phyloP scores from a whole-genome alignment of 2,113 vertebrate genomes.

The Aviceda subcristata region DNA sequence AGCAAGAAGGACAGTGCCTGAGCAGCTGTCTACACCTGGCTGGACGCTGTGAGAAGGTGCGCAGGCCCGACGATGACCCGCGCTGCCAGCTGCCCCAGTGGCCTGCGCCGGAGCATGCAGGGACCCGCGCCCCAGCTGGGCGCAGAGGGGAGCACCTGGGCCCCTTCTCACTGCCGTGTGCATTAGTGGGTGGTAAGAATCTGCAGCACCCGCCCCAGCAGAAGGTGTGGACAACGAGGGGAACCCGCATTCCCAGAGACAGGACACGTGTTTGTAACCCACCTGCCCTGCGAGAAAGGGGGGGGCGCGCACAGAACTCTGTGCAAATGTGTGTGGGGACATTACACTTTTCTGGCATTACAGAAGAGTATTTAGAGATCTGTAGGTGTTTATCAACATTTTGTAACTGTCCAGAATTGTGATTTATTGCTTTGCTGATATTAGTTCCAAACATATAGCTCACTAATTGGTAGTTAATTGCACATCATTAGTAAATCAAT shows the following conservation, averaged over 20 bases:
- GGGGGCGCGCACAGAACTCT: no score
- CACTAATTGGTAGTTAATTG: background rate
- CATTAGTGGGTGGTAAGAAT: background rate
- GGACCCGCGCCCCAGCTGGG: background rate
- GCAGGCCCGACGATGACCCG: fast-evolving
- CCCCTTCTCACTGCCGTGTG: fast-evolving
- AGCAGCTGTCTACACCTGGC: background rate
- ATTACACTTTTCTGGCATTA: no score
- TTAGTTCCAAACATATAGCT: background rate
- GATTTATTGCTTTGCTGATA: background rate
- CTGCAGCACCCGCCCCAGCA: background rate
- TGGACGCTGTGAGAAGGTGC: background rate
- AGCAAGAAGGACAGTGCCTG: background rate
- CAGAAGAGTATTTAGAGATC: background rate
- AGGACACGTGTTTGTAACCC: fast-evolving
- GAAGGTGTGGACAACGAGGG: background rate
- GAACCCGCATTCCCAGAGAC: fast-evolving
- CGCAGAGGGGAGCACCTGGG: background rate
- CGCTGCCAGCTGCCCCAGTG: background rate
- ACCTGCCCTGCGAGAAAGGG: background rate
- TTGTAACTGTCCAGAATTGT: background rate
- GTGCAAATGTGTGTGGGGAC: fast-evolving
- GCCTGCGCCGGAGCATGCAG: background rate
- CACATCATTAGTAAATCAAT: background rate
- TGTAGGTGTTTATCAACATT: background rate